Conservation (phyloP, 2,113 vertebrate species). For the Synchiropus splendidus region DNA sequence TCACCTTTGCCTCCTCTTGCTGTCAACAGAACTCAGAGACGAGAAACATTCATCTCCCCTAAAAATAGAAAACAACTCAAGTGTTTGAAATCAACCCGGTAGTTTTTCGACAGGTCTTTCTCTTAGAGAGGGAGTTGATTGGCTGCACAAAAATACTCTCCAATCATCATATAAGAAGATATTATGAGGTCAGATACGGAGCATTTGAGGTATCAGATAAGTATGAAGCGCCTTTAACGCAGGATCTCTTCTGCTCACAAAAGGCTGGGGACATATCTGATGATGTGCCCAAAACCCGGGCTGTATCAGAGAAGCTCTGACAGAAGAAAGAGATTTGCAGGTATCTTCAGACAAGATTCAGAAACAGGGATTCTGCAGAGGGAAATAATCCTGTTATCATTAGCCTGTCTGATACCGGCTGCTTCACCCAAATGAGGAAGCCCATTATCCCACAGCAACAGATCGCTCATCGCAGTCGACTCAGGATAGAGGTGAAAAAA, state of each 20-base stretch:
- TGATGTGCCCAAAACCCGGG: constrained; percentile 13
- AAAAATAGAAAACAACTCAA: constrained; percentile 55
- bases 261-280: constrained; percentile 5
- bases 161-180: constrained; percentile 19
- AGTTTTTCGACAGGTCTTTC: constrained; percentile 45
- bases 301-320: constrained; percentile 23
- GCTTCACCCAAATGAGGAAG: constrained; percentile 39
- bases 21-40: constrained; percentile 31
- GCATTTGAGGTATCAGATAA: constrained; percentile 33
- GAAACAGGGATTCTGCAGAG: constrained; percentile 26
- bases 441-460: constrained; percentile 37
- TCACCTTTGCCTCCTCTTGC: constrained; percentile 31
- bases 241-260: constrained; percentile 4
- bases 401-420: constrained; percentile 50
- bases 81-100: constrained; percentile 41
- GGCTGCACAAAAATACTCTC: constrained; percentile 47
- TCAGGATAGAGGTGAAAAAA: constrained; percentile 15
- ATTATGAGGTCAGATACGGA: constrained; percentile 30
- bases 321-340: constrained; percentile 40
- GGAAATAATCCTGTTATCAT: constrained; percentile 60
- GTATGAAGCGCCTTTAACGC: constrained; percentile 29
- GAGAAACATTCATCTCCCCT: constrained; percentile 27
- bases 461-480: constrained; percentile 23
- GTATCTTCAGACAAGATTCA: constrained; percentile 50
- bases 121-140: constrained; percentile 31